Evolutionary conservation across 2,797 vertebrate genomes (phyloP).

Genomic region (Delichon dasypus): DNA sequence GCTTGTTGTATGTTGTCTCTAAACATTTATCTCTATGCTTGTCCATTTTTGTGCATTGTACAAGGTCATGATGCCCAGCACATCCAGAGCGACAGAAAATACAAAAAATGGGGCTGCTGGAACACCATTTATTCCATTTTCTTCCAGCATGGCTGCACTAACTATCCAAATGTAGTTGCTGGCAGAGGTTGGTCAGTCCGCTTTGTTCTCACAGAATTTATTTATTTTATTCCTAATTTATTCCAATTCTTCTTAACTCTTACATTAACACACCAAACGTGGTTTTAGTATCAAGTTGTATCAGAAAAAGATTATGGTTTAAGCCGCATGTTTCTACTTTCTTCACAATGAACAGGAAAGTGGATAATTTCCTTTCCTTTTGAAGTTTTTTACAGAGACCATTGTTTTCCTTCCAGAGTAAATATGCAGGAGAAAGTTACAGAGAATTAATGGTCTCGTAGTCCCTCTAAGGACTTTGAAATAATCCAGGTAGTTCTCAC

Average conservation of each 20-base stretch:
- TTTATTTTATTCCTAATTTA: neutral
- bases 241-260: neutral
- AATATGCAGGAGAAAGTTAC: neutral
- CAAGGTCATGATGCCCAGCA: neutral
- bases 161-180: neutral
- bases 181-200: neutral
- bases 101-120: neutral
- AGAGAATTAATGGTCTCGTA: neutral
- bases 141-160: neutral
- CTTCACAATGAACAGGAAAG: neutral
- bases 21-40: neutral
- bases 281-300: neutral
- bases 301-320: neutral
- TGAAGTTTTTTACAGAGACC: neutral
- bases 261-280: neutral
- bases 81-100: neutral
- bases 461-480: slow-evolving; percentile 9
- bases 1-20: neutral
- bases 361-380: neutral
- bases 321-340: neutral
- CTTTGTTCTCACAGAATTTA: neutral
- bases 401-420: neutral
- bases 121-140: neutral
- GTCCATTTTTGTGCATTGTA: neutral
- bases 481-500: neutral